A percentile compares a stretch with the other conserved stretches of the same genome.
These are phyloP conservation scores for Vimba vimba DNA, from an alignment of 2,113 vertebrate genomes.

Conservation along the genomic window DNA sequence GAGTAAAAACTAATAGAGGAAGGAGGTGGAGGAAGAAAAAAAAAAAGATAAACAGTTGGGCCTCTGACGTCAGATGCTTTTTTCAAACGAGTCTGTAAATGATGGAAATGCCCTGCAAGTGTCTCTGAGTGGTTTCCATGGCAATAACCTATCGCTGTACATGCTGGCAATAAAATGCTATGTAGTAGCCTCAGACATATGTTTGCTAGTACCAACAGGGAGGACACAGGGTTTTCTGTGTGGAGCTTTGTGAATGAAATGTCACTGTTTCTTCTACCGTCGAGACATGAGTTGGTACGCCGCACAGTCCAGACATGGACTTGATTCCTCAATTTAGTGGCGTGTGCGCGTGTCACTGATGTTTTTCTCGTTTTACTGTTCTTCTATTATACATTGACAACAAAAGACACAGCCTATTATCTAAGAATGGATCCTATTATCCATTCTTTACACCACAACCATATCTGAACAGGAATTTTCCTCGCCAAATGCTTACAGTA, in stretches of 20 bases:
- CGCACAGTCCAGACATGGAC: not conserved
- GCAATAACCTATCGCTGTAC: conserved; percentile 65
- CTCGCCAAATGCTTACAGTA: conserved; percentile 55
- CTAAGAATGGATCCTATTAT: conserved; percentile 36
- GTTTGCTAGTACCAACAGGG: conserved; percentile 57
- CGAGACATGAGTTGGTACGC: not conserved
- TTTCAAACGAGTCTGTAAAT: conserved; percentile 54
- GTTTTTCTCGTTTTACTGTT: conserved; percentile 61
- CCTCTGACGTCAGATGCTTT: conserved; percentile 68
- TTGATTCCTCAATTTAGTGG: conserved; percentile 43
- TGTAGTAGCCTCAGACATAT: conserved; percentile 46
- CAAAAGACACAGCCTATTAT: conserved; percentile 59
- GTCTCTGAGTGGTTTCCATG: conserved; percentile 69
- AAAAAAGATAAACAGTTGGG: conserved; percentile 55
- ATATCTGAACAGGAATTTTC: conserved; percentile 21
- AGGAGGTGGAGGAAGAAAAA: conserved; percentile 55
- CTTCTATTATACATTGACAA: conserved; percentile 61
- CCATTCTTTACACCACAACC: conserved; percentile 52
- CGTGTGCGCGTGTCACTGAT: conserved; percentile 61
- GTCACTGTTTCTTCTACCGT: not conserved
- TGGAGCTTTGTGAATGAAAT: conserved; percentile 14
- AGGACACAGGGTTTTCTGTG: conserved; percentile 56
- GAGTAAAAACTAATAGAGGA: not conserved
- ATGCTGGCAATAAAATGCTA: conserved; percentile 60
- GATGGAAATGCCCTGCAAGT: conserved; percentile 66